Evolutionary conservation across 1,140 invertebrate species (phyloP).

Genomic region (Amphibalanus amphitrite): DNA sequence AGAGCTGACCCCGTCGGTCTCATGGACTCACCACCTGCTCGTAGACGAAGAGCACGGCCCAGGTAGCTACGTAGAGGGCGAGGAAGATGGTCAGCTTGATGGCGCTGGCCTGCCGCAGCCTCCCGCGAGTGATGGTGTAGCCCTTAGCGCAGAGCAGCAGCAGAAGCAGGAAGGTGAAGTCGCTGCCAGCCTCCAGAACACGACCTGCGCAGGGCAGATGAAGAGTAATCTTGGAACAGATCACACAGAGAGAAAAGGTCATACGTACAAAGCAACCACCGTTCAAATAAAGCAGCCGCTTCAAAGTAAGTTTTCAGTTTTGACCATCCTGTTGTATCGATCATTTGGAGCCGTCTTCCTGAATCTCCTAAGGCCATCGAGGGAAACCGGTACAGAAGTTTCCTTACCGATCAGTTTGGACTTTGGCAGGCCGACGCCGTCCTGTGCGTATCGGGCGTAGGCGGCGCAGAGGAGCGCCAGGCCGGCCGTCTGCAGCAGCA

Average conservation of each 20-base stretch:
- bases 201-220: conserved; percentile 11
- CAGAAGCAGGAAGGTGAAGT: conserved; percentile 36
- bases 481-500: conserved; percentile 40
- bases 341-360: no score
- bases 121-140: conserved; percentile 69
- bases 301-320: no score
- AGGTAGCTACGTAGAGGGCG: conserved; percentile 49
- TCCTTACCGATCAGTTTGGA: conserved; percentile 42
- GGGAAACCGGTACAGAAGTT: no score
- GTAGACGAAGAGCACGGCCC: conserved; percentile 54
- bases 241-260: no score
- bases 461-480: conserved; percentile 44
- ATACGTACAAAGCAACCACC: no score
- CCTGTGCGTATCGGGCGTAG: conserved; percentile 48
- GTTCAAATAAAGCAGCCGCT: no score
- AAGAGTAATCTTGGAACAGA: no score
- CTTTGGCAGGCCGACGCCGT: conserved; percentile 39
- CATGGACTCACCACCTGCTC: conserved; percentile 49
- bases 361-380: no score
- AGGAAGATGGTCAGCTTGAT: conserved; percentile 65
- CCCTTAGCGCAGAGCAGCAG: conserved; percentile 71
- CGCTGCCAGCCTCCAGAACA: conserved; percentile 14
- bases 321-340: no score
- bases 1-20: no score
- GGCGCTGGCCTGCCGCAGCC: conserved; percentile 44